These are phyloP conservation scores for Cantharis nigra DNA, from an alignment of 2,888 invertebrate species.

Conservation along the genomic window DNA sequence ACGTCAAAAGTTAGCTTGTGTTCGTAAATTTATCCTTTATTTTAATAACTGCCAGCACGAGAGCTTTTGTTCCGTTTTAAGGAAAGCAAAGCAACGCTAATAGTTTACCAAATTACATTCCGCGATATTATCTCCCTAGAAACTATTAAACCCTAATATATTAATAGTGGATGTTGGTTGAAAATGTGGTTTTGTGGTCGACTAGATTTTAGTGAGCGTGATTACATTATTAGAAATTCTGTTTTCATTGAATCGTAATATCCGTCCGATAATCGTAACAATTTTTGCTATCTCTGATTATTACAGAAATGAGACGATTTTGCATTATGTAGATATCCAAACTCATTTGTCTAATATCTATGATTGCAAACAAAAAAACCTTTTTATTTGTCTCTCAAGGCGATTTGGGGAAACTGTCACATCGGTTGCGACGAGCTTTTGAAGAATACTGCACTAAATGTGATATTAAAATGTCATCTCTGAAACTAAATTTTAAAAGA, in stretches of 20 bases:
- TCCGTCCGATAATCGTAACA: not conserved
- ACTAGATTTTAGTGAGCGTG: conserved; percentile 24
- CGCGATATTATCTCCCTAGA: conserved; percentile 27
- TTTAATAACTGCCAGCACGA: conserved; percentile 10
- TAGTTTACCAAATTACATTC: conserved; percentile 31
- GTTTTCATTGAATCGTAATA: conserved; percentile 18
- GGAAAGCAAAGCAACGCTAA: conserved; percentile 16
- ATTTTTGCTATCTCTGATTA: not conserved
- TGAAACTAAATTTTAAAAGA: not conserved
- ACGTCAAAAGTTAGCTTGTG: conserved; percentile 2
- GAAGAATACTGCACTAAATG: not conserved
- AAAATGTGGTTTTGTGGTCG: conserved; percentile 26
- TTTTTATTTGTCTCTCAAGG: not conserved
- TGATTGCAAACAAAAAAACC: not conserved
- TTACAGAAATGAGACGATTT: no score
- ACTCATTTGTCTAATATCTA: no score
- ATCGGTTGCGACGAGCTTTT: not conserved
- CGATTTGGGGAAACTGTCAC: not conserved
- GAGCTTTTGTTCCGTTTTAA: conserved; percentile 14
- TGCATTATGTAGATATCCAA: no score
- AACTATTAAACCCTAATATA: conserved; percentile 31
- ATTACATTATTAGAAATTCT: conserved; percentile 27
- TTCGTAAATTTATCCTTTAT: conserved; percentile 15
- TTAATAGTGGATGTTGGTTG: conserved; percentile 27
- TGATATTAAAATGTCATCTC: not conserved